A percentile compares a stretch with the other conserved stretches of the same genome.
phyloP scores from a whole-genome alignment of 53 echinoderm and acorn worm genomes.

The Glandiceps talaboti region DNA sequence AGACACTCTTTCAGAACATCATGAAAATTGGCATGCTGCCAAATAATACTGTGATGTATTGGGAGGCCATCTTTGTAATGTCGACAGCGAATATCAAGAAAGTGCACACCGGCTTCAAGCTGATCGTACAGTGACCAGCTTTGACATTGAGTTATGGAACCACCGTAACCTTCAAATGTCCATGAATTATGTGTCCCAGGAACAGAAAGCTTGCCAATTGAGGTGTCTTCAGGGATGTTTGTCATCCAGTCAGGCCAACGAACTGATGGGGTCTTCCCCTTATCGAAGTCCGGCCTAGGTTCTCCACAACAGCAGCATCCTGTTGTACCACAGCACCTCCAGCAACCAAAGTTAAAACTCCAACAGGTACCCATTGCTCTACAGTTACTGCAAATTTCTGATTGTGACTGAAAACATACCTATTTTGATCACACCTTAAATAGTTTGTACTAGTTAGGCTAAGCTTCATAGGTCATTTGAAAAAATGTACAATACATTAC shows the following conservation, averaged over 20 bases:
- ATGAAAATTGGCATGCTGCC: constrained; percentile 22
- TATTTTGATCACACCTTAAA: no score
- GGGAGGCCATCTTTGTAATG: constrained; percentile 20
- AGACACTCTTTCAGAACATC: constrained; percentile 9
- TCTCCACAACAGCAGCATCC: no score
- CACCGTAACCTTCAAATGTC: constrained; percentile 13
- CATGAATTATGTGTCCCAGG: not conserved
- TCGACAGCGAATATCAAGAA: constrained; percentile 26
- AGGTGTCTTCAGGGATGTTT: not conserved
- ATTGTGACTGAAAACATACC: no score
- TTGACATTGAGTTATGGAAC: constrained; percentile 17
- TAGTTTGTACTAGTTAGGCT: no score
- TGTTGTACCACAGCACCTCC: no score
- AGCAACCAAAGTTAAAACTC: no score
- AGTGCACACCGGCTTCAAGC: constrained; percentile 10
- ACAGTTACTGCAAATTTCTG: no score
- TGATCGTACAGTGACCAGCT: constrained; percentile 7
- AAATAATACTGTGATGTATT: constrained; percentile 12
- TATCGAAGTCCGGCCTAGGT: not conserved
- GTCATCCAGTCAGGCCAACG: not conserved
- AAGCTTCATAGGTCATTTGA: no score
- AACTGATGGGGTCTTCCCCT: not conserved
- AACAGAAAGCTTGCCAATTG: not conserved
- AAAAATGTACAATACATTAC: no score
- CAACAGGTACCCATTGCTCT: no score